phyloP scores from a whole-genome alignment of 2,113 vertebrate species.

The Cariama cristata region DNA sequence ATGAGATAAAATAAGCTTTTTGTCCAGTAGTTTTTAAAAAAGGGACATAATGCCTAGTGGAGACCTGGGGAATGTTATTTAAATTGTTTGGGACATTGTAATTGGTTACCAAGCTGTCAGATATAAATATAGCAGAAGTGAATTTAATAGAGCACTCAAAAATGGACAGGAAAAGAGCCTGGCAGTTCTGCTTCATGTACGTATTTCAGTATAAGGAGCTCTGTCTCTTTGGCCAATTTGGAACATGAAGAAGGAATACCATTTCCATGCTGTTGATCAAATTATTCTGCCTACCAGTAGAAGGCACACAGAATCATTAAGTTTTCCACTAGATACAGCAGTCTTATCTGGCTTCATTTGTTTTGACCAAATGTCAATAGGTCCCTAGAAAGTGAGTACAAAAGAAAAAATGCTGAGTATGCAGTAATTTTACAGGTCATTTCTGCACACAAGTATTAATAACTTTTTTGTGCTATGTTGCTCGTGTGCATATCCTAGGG shows the following conservation, averaged over 20 bases:
- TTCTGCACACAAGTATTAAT: background rate
- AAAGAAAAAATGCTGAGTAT: background rate
- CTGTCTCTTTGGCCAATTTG: background rate
- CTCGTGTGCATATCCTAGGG: background rate
- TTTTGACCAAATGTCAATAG: background rate
- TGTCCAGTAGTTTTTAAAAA: background rate
- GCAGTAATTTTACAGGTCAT: background rate
- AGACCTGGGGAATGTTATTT: background rate
- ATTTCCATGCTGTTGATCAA: background rate
- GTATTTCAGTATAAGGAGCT: background rate
- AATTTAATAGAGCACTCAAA: background rate
- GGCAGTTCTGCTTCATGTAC: background rate
- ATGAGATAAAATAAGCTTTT: background rate
- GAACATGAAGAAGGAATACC: background rate
- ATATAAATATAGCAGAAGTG: background rate
- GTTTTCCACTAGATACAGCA: background rate
- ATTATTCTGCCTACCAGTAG: background rate
- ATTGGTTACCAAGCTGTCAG: background rate
- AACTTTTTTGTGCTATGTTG: background rate
- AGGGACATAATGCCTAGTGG: background rate
- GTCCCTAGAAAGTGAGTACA: background rate
- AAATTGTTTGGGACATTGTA: background rate
- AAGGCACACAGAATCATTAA: background rate
- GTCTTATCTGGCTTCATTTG: background rate
- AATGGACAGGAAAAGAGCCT: background rate